Conservation (phyloP, 2,797 vertebrate species). For the Sternarchorhynchus goeldii region DNA sequence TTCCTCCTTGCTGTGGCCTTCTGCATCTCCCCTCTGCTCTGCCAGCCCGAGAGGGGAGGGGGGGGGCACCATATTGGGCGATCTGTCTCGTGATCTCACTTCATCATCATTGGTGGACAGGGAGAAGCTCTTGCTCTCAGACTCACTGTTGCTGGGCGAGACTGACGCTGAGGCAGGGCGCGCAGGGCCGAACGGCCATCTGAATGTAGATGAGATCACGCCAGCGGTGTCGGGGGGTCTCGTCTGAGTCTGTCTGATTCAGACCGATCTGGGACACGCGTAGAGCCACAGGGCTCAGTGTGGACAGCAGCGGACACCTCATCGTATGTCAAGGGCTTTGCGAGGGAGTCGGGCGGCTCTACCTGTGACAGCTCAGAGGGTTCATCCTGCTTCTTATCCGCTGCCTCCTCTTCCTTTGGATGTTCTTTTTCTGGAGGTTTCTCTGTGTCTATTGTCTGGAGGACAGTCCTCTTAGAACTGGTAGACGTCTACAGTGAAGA, state of each 20-base stretch:
- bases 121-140: constrained; percentile 72
- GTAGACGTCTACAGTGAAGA: constrained; percentile 78
- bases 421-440: constrained; percentile 57
- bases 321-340: constrained; percentile 19
- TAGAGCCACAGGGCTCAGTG: constrained; percentile 29
- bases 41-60: constrained; percentile 32
- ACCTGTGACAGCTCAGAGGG: constrained; percentile 64
- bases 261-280: constrained; percentile 29
- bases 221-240: constrained; percentile 43
- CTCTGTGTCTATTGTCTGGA: constrained; percentile 59
- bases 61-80: constrained; percentile 59
- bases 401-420: constrained; percentile 56
- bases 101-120: constrained; percentile 70
- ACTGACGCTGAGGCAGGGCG: constrained; percentile 48
- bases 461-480: constrained; percentile 64
- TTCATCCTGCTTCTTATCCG: constrained; percentile 46
- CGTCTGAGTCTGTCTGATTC: constrained; percentile 43
- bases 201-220: constrained; percentile 31
- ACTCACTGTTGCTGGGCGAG: constrained; percentile 55
- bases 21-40: constrained; percentile 67
- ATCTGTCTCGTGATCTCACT: constrained; percentile 61
- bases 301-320: neutral
- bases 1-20: constrained; percentile 66
- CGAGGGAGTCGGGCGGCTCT: constrained; percentile 58
- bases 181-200: constrained; percentile 27